A percentile compares a stretch with the other conserved stretches of the same genome.
Conservation (phyloP, 2,888 invertebrate genomes). For the Pasiphila rectangulata region DNA sequence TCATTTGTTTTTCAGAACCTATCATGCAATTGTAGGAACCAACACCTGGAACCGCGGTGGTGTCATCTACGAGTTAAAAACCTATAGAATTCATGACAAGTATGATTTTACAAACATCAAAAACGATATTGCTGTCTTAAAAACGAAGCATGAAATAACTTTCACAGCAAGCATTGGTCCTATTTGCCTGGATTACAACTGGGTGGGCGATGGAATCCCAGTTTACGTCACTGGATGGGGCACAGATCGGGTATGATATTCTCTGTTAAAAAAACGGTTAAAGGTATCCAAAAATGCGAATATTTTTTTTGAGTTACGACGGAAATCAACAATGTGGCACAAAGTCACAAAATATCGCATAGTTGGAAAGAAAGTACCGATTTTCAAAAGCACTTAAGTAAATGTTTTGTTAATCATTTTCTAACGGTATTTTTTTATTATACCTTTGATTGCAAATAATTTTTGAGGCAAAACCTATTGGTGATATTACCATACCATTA, state of each 20-base stretch:
- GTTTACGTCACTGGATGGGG: not conserved
- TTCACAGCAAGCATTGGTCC: not conserved
- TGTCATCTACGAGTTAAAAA: not conserved
- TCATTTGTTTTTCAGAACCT: not conserved
- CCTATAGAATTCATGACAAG: not conserved
- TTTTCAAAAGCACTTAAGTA: no score
- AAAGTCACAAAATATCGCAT: no score
- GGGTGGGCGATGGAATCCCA: not conserved
- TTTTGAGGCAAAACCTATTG: no score
- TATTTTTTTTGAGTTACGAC: no score
- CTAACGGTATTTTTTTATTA: no score
- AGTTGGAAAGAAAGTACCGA: no score
- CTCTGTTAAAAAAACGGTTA: not conserved
- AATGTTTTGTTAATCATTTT: no score
- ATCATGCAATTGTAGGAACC: not conserved
- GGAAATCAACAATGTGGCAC: no score
- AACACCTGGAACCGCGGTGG: not conserved
- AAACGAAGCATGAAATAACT: not conserved
- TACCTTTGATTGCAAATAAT: no score
- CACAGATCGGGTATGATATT: not conserved
- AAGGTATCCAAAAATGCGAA: no score
- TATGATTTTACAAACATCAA: not conserved
- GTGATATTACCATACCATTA: no score
- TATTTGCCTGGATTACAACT: not conserved
- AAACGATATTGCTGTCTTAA: not conserved